Percentiles rank a stretch among this genome's conserved stretches.
Evolutionary conservation across 2,113 vertebrate species (phyloP).

Genomic region (Toxostoma redivivum): DNA sequence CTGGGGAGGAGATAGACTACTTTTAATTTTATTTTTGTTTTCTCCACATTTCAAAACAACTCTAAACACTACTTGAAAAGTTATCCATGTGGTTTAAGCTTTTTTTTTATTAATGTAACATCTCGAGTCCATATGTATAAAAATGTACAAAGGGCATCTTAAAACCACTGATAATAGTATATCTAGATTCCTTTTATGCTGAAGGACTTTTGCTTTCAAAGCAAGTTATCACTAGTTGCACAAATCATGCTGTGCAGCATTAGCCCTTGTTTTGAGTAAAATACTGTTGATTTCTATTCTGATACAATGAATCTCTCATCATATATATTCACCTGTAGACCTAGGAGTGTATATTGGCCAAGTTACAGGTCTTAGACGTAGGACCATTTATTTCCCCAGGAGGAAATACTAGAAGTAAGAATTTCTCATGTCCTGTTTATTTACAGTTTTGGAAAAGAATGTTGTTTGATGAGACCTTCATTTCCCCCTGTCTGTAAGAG

Average conservation of each 20-base stretch:
- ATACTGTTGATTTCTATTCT: neutral
- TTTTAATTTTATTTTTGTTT: neutral
- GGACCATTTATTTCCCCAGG: neutral
- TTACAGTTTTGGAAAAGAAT: neutral
- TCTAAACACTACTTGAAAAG: neutral
- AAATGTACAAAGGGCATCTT: neutral
- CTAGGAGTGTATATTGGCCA: neutral
- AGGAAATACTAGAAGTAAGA: neutral
- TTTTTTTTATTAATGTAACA: neutral
- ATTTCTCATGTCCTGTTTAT: neutral
- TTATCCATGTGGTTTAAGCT: neutral
- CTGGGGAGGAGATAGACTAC: neutral
- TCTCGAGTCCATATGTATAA: neutral
- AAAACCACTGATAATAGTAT: neutral
- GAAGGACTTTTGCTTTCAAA: neutral
- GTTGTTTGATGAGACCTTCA: neutral
- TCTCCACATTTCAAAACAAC: neutral
- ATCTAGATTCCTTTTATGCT: neutral
- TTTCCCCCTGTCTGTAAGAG: neutral
- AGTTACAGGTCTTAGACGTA: neutral
- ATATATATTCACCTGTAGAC: neutral
- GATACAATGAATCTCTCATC: neutral
- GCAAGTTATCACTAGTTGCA: neutral
- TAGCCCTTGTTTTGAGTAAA: neutral
- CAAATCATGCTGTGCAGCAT: neutral